Percentiles rank a stretch among this genome's conserved stretches.
Conservation (phyloP, 2,888 invertebrate genomes). For the Leptopilina syphax region DNA sequence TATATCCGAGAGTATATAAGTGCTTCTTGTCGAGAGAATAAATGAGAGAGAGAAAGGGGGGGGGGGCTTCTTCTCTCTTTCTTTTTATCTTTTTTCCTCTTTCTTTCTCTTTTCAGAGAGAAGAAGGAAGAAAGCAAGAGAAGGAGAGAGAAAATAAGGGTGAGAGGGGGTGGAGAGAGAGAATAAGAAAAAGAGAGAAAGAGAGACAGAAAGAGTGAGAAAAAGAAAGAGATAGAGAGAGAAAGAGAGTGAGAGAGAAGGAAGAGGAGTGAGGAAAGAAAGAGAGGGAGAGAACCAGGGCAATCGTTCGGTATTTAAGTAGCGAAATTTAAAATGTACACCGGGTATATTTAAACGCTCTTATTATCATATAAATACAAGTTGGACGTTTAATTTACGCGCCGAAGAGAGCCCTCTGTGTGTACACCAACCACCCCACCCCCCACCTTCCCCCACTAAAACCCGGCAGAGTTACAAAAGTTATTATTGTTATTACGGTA, state of each 20-base stretch:
- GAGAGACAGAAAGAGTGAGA: too few relatives aligned
- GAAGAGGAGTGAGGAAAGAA: too few relatives aligned
- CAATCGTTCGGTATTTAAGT: conserved; percentile 24
- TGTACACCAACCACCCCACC: conserved; percentile 44
- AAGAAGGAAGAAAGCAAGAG: background rate
- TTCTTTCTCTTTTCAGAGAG: conserved; percentile 38
- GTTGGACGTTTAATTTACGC: conserved; percentile 76
- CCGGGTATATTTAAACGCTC: conserved; percentile 75
- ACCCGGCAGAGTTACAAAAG: conserved; percentile 73
- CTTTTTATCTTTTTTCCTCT: too few relatives aligned
- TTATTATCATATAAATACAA: conserved; percentile 77
- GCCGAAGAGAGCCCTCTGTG: conserved; percentile 62
- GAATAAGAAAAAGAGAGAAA: too few relatives aligned
- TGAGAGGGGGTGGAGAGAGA: too few relatives aligned
- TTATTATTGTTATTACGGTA: conserved; percentile 76
- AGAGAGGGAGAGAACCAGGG: conserved; percentile 17
- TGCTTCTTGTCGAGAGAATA: conserved; percentile 48
- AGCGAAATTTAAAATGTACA: conserved; percentile 60
- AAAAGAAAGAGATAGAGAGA: too few relatives aligned
- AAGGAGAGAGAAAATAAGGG: background rate
- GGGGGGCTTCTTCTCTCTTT: too few relatives aligned
- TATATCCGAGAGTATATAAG: conserved; percentile 43
- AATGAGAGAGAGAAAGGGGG: conserved; percentile 44
- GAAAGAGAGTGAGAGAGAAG: too few relatives aligned
- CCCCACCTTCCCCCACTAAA: conserved; percentile 43